phyloP scores from a whole-genome alignment of 92 coral and sea anemone genomes.

The Phenganax subtilis region DNA sequence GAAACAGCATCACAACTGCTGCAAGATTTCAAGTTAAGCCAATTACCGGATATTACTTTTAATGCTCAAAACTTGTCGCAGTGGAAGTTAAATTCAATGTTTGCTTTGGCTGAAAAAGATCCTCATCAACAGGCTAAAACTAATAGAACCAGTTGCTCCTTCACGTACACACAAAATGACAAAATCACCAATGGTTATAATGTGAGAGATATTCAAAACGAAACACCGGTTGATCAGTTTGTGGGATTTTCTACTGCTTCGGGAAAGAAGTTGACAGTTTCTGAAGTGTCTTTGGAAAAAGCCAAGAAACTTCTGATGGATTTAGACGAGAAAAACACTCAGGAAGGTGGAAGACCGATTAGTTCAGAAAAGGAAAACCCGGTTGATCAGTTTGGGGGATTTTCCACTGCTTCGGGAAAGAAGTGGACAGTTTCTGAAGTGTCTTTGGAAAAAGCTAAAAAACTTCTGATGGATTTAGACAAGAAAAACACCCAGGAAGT shows the following conservation, averaged over 20 bases:
- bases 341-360: not conserved
- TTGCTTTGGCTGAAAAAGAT: no score
- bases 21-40: slow-evolving; percentile 1
- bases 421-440: slow-evolving; percentile 37
- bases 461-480: not conserved
- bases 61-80: not conserved
- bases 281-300: slow-evolving; percentile 43
- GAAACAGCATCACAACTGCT: slow-evolving; percentile 34
- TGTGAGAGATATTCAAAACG: not conserved
- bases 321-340: not conserved
- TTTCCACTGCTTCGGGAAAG: slow-evolving; percentile 46
- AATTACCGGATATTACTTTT: not conserved
- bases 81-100: not conserved
- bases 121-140: not conserved
- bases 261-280: slow-evolving; percentile 37
- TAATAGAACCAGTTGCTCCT: not conserved
- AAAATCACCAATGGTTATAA: not conserved
- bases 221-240: not conserved
- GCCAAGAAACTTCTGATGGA: slow-evolving; percentile 7
- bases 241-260: slow-evolving; percentile 45
- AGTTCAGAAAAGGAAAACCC: not conserved
- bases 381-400: slow-evolving; percentile 1
- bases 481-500: not conserved
- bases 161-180: not conserved
- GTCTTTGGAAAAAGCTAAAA: slow-evolving; percentile 28